Conservation (phyloP, 2,888 invertebrate species). For the Torymus aiolomorphi region DNA sequence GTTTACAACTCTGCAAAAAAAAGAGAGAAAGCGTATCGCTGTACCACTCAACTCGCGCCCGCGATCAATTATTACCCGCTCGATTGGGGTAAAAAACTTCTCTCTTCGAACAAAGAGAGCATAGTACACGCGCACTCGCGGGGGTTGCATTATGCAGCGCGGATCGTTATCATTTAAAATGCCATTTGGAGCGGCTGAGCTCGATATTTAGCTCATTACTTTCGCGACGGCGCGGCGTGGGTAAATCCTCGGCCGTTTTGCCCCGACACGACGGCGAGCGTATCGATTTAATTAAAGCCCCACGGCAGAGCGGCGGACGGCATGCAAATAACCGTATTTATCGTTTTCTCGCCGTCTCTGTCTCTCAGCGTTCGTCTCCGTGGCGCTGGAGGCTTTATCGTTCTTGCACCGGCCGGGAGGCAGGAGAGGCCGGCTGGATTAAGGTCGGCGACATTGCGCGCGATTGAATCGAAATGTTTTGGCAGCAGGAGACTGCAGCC, state of each 20-base stretch:
- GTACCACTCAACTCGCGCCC: background rate
- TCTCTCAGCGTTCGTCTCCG: background rate
- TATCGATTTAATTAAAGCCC: conserved; percentile 34
- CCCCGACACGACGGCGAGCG: background rate
- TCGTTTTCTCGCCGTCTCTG: background rate
- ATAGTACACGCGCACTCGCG: too few species aligned
- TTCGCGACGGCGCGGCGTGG: conserved; percentile 1
- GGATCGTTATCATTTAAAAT: conserved; percentile 24
- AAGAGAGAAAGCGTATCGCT: too few species aligned
- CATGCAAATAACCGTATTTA: conserved; percentile 25
- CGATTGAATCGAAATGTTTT: conserved; percentile 21
- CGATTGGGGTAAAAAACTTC: too few species aligned
- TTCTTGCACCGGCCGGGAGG: background rate
- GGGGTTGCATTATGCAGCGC: background rate
- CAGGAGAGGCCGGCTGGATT: background rate
- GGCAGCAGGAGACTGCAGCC: background rate
- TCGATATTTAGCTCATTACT: conserved; percentile 26
- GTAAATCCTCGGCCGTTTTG: background rate
- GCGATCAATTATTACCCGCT: too few species aligned
- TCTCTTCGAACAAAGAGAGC: too few species aligned
- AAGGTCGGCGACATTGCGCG: background rate
- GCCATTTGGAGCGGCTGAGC: background rate
- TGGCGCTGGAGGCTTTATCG: background rate
- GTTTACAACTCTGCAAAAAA: too few species aligned
- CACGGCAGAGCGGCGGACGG: background rate